Percentiles rank a stretch among this genome's conserved stretches.
Evolutionary conservation across 1,140 invertebrate species (phyloP).

Genomic region (Samia ricini): DNA sequence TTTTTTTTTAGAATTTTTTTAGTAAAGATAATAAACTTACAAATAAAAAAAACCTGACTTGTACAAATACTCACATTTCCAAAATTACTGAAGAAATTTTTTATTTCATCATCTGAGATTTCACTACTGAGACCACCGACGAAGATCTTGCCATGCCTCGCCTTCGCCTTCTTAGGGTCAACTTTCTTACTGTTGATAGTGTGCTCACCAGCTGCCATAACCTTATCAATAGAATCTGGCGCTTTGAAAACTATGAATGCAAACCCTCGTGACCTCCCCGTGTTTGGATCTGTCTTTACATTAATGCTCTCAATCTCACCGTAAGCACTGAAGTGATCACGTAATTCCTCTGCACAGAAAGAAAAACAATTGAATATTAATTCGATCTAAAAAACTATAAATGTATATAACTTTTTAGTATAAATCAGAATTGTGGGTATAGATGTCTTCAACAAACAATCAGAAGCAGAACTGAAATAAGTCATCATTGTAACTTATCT

Average conservation of each 20-base stretch:
- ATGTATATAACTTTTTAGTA: neutral
- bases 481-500: conserved; percentile 61
- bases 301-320: conserved; percentile 96
- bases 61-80: conserved; percentile 85
- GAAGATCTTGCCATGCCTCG: conserved; percentile 95
- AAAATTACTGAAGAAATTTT: conserved; percentile 92
- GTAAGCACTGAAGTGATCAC: conserved; percentile 93
- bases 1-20: too few species aligned
- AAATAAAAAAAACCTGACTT: too few species aligned
- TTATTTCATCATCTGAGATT: conserved; percentile 95
- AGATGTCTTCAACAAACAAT: conserved; percentile 68
- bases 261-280: conserved; percentile 93
- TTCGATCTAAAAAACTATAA: neutral
- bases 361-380: conserved; percentile 46
- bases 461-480: conserved; percentile 78
- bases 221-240: conserved; percentile 93
- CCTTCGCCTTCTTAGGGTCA: conserved; percentile 96
- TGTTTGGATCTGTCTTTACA: conserved; percentile 95
- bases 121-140: conserved; percentile 95
- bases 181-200: conserved; percentile 96
- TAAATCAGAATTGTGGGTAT: conserved; percentile 68
- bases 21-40: too few species aligned
- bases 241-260: conserved; percentile 96
- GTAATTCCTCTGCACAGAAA: conserved; percentile 89
- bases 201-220: conserved; percentile 91